A percentile compares a stretch with the other conserved stretches of the same genome.
phyloP scores from a whole-genome alignment of 2,888 invertebrate species.

The Lithophane leautieri region DNA sequence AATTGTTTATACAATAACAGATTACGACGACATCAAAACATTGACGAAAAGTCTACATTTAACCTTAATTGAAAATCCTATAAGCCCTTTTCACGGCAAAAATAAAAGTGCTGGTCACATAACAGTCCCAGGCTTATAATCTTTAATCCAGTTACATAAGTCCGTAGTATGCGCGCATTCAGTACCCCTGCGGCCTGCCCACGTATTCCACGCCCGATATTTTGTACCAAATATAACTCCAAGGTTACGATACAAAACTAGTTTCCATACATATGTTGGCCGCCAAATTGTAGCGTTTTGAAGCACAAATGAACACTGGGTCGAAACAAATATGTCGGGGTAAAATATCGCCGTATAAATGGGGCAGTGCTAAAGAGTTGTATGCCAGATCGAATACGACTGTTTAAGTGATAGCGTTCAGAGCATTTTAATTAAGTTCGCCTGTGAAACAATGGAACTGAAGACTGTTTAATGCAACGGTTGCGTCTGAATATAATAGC shows the following conservation, averaged over 20 bases:
- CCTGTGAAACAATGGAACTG: constrained; percentile 14
- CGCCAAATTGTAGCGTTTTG: constrained; percentile 53
- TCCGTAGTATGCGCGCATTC: constrained; percentile 27
- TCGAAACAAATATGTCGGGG: constrained; percentile 45
- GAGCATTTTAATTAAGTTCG: constrained; percentile 29
- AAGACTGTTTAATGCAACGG: constrained; percentile 5
- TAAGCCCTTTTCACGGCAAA: constrained; percentile 14
- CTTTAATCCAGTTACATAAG: constrained; percentile 56
- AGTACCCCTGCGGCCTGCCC: constrained; percentile 40
- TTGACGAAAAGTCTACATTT: not conserved
- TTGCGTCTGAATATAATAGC: not conserved
- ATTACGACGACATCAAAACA: not conserved
- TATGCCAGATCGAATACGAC: constrained; percentile 15
- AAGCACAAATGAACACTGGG: constrained; percentile 55
- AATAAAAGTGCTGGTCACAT: constrained; percentile 12
- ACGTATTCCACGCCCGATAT: constrained; percentile 52
- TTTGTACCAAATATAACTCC: constrained; percentile 61
- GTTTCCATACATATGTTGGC: constrained; percentile 36
- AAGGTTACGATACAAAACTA: constrained; percentile 56
- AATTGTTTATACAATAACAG: not conserved
- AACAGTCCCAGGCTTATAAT: constrained; percentile 18
- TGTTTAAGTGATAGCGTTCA: constrained; percentile 21
- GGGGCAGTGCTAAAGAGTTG: constrained; percentile 19
- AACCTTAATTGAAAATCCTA: constrained; percentile 4
- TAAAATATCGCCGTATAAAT: constrained; percentile 34